Evolutionary conservation across 2,888 invertebrate species (phyloP), one percentile per base, ranked within the genome.

Genomic region (Carabus problematicus): DNA sequence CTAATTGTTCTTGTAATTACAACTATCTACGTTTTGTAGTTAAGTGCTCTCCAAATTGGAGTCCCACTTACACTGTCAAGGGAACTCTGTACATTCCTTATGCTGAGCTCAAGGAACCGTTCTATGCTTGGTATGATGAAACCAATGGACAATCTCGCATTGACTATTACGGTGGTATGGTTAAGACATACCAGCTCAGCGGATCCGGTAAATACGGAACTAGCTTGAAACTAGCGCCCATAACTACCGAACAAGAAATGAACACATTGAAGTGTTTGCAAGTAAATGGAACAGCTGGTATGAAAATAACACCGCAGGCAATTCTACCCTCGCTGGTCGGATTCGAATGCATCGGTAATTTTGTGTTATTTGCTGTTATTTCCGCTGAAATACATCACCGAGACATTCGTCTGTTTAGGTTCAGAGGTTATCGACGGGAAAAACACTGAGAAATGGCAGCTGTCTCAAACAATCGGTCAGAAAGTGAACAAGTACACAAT

Each of bases 91-190:
- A 87, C 74, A 93, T 98, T 73, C 97, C 98, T 0, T 98, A 97
- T 83, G 97, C 97, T 0, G 97, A 97, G 83, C 89, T 98, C 59
- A 86, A 87, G 19, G 97, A 98, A 80, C 96, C 97, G 0, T 96
- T 98, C 79, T 90, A 88, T 77, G 94, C 93, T 11, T 97, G 93
- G 91, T 95, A 86, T 75, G 95, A 97, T 83, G 86, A 83, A 39
- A 84, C 85, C 3, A 87, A 88, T 64, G 89, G 89, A 67, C 89
- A 89, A 70, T 95, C 95, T 49, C 88, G 97, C 56, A 93, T 98
- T 71, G 97, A 97, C 81, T 98, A 97, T 79, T 98, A 98, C 82
- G 95, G 94, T 72, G 92, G 92, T 80, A 93, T 95, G 91, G 95
- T 95, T n/a, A 92, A 93, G 81, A 97, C 96, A 0, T 94, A 92